Base-by-base conservation (phyloP, 2,888 invertebrate genomes). In the Tenthredo amoena region DNA sequence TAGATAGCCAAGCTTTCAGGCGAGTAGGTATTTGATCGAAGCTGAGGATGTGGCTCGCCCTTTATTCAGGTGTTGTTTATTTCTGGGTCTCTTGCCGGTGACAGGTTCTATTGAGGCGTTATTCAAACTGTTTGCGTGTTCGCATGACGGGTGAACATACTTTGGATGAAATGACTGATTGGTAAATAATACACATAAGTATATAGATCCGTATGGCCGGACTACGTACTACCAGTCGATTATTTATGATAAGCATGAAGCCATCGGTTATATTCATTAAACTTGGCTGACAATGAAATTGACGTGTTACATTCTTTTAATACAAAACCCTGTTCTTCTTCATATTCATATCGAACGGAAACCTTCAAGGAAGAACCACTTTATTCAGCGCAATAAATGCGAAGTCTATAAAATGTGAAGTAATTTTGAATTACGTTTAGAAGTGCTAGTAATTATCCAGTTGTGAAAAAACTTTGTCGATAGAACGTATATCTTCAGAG, bases 101-200 rank as follows among this genome's bases (percentile, higher is more conserved):
- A 68, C 68, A 68, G 68, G 68, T 68, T 68, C 4, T 34, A 68
- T 68, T 18, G 34, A 68, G 34, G 18, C 18, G 31, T 68, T 68
- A 68, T 34, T 68, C 68, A 68, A 68, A 68, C 68, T 68, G 34
- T 68, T 34, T 1, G 31, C 34, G 34, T 68, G 10, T 68, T 34
- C 68, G 15, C 5, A 68, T 68, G 68, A 68, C 68, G 68, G 31
- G 68, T 34, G 68, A 68, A 26, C 34, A 34, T 68, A 68, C 68
- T 34, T 68, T 18, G 68, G 68, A 34, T 68, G 34, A 15, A 68
- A 68, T 34, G 68, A 15, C 68, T 68, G 68, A 68, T 68, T 15
- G 18, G 34, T 68, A 34, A 68, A 68, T 68, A 68, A 68, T 34
- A 15, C 68, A 68, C 34, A 34, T 18, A n/a, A n/a, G n/a, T n/a